Evolutionary conservation across 2,113 vertebrate species (phyloP).

Genomic region (Macheiramphus alcinus): DNA sequence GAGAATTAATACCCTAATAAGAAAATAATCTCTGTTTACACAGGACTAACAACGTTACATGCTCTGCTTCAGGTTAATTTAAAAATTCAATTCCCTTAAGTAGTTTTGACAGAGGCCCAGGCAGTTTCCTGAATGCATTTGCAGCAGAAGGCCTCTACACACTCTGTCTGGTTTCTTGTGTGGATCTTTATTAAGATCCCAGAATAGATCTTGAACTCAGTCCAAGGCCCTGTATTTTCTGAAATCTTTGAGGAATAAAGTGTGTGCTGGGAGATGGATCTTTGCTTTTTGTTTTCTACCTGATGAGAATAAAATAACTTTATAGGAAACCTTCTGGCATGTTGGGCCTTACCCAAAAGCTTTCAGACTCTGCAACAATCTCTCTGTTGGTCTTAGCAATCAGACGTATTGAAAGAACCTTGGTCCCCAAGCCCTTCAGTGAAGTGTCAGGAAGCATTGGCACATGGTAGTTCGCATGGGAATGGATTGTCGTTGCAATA

Average conservation of each 20-base stretch:
- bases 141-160: neutral
- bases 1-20: conserved; percentile 42
- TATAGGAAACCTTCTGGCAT: neutral
- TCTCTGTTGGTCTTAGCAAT: neutral
- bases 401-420: neutral
- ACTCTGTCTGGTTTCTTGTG: neutral
- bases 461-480: neutral
- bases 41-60: conserved; percentile 10
- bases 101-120: conserved; percentile 16
- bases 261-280: neutral
- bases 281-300: neutral
- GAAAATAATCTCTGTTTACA: conserved; percentile 29
- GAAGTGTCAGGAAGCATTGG: neutral
- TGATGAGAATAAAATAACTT: neutral
- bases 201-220: neutral
- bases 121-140: conserved; percentile 22
- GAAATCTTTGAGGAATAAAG: neutral
- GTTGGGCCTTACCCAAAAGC: neutral
- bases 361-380: neutral
- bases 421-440: neutral
- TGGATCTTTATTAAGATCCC: neutral
- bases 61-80: conserved; percentile 31
- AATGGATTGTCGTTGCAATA: neutral
- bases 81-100: conserved; percentile 18
- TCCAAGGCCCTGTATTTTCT: neutral